phyloP scores from a whole-genome alignment of 2,113 vertebrate species.

The Notarius quadriscutis region DNA sequence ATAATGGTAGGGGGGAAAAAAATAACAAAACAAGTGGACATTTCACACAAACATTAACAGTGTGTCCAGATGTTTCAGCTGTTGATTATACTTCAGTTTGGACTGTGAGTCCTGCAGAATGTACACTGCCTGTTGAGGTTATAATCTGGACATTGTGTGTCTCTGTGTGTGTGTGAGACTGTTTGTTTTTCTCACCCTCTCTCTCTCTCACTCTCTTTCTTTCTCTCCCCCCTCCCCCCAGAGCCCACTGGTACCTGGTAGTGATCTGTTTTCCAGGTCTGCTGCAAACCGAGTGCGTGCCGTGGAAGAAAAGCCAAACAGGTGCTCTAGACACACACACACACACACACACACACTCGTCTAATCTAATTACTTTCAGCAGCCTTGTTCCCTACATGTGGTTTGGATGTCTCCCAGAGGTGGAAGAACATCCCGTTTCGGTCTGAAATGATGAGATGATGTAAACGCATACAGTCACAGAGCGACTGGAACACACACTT shows the following conservation, averaged over 20 bases:
- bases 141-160: background rate
- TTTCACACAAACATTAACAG: background rate
- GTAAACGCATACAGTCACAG: background rate
- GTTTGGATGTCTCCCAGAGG: background rate
- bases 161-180: background rate
- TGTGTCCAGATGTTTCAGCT: background rate
- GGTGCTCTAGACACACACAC: conserved; percentile 32
- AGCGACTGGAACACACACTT: background rate
- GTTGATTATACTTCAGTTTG: background rate
- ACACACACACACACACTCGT: background rate
- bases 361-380: conserved; percentile 3
- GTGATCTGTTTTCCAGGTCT: conserved; percentile 92
- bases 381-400: background rate
- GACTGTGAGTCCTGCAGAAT: background rate
- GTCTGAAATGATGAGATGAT: conserved; percentile 4
- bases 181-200: background rate
- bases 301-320: conserved; percentile 55
- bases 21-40: conserved; percentile 6
- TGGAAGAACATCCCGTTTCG: conserved; percentile 26
- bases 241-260: conserved; percentile 92
- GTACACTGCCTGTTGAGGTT: background rate
- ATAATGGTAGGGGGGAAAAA: background rate
- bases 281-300: conserved; percentile 74
- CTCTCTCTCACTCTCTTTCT: conserved; percentile 3
- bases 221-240: conserved; percentile 52